Conservation (phyloP, 2,888 invertebrate genomes). For the Priocnemis perturbator region DNA sequence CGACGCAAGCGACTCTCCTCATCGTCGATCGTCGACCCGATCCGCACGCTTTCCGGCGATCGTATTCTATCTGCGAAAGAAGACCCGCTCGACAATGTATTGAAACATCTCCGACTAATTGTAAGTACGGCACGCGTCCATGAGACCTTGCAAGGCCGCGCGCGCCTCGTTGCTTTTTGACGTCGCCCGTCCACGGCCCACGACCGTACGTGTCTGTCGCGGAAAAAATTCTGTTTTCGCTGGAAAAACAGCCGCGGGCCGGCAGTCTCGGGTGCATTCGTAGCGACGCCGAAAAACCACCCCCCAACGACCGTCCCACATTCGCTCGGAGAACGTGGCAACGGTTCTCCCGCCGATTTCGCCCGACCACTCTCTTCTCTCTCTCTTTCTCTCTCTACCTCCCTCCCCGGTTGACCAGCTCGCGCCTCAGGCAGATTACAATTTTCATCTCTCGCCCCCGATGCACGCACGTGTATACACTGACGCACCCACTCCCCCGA, state of each 20-base stretch:
- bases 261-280: slow-evolving; percentile 21
- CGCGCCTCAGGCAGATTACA: slow-evolving; percentile 32
- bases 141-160: background rate
- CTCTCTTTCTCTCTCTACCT: no score
- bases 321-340: background rate
- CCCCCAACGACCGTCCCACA: no score
- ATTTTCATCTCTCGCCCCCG: slow-evolving; percentile 28
- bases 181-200: slow-evolving; percentile 11
- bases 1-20: slow-evolving; percentile 23
- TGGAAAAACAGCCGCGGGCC: slow-evolving; percentile 28
- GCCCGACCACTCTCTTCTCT: slow-evolving; percentile 4
- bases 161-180: background rate
- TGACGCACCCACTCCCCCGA: background rate
- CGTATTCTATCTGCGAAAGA: no score
- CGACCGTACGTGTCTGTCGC: slow-evolving; percentile 3
- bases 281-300: background rate
- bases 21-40: background rate
- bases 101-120: no score
- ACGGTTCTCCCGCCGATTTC: background rate
- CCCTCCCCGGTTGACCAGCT: background rate
- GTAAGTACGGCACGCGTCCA: background rate
- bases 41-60: no score
- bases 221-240: slow-evolving; percentile 41
- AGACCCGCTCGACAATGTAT: no score
- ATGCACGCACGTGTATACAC: slow-evolving; percentile 13